Percentiles rank a stretch among this genome's conserved stretches.
These are phyloP conservation scores for Hipparchia semele DNA, from an alignment of 2,888 invertebrate species.

Conservation along the genomic window DNA sequence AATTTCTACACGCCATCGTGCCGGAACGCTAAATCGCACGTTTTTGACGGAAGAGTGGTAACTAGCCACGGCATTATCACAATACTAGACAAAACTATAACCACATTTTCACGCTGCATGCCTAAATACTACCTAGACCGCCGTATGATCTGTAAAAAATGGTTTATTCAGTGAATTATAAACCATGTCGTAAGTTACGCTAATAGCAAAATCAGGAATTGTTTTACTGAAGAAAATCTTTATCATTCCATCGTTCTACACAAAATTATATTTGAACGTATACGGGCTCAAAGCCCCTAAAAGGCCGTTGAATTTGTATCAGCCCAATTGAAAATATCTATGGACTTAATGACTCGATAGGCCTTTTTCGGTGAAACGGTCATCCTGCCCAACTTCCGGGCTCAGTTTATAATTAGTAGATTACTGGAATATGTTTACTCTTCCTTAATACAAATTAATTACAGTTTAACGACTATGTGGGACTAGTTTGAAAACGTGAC, in stretches of 20 bases:
- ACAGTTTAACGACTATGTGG: not conserved
- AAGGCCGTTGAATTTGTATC: constrained; percentile 57
- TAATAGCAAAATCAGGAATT: not conserved
- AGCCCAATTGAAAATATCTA: constrained; percentile 47
- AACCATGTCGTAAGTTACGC: not conserved
- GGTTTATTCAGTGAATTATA: too few species aligned
- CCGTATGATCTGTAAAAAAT: too few species aligned
- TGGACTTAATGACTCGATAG: constrained; percentile 55
- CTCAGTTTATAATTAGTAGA: constrained; percentile 48
- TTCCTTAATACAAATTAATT: not conserved
- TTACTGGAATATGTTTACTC: constrained; percentile 12
- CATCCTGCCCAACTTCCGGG: constrained; percentile 50
- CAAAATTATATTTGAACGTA: not conserved
- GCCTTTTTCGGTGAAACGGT: constrained; percentile 49
- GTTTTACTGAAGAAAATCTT: not conserved
- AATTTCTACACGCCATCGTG: too few species aligned
- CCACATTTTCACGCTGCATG: not conserved
- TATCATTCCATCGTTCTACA: not conserved
- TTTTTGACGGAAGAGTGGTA: too few species aligned
- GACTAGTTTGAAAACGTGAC: not conserved
- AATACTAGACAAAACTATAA: too few species aligned
- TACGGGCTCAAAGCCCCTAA: constrained; percentile 29
- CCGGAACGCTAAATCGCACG: too few species aligned
- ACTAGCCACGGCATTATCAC: too few species aligned
- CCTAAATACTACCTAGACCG: not conserved